Conservation (phyloP, 2,888 invertebrate genomes). For the Zhuqinia jingwanae region DNA sequence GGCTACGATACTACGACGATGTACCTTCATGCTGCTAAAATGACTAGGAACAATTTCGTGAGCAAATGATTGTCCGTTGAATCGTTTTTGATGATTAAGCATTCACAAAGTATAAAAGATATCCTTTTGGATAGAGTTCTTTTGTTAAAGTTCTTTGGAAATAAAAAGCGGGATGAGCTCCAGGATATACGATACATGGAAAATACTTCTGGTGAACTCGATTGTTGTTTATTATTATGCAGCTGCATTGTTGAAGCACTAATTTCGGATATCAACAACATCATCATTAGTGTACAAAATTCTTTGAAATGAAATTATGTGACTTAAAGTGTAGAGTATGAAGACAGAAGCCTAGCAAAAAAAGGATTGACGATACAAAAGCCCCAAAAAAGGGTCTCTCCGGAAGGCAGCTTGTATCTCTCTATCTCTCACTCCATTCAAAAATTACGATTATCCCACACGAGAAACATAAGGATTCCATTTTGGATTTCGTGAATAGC, state of each 20-base stretch:
- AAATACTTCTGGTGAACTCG: conserved; percentile 29
- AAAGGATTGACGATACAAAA: neutral
- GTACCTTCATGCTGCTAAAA: no score
- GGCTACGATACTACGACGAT: no score
- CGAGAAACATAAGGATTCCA: neutral
- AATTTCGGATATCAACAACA: conserved; percentile 61
- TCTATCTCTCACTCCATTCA: neutral
- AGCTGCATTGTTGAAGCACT: conserved; percentile 23
- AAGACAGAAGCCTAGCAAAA: neutral
- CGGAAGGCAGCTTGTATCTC: conserved; percentile 15
- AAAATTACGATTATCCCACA: neutral
- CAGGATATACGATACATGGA: neutral
- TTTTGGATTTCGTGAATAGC: neutral
- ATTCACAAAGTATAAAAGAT: conserved; percentile 3
- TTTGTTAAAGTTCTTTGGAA: neutral
- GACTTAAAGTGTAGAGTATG: neutral
- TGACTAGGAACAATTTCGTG: no score
- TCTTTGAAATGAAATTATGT: conserved; percentile 48
- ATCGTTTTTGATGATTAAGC: conserved; percentile 27
- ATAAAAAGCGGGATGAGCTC: neutral
- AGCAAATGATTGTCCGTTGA: neutral
- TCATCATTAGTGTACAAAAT: conserved; percentile 53
- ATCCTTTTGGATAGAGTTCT: neutral
- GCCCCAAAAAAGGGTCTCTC: neutral
- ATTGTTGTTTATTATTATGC: conserved; percentile 29